Conservation (phyloP, 2,888 invertebrate species). For the Eucera pruinosa region DNA sequence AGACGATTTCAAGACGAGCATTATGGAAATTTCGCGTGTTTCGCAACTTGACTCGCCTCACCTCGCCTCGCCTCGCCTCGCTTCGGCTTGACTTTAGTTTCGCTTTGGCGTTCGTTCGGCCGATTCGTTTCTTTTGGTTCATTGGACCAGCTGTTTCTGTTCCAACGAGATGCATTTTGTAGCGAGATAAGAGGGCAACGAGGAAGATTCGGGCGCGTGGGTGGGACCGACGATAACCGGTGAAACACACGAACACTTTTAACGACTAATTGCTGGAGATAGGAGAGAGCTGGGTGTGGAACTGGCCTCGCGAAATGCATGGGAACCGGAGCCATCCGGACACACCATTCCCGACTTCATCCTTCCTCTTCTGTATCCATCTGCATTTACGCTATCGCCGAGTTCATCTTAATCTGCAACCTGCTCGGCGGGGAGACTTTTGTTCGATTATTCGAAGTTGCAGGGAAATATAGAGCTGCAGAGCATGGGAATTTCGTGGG, state of each 20-base stretch:
- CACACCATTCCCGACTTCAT: constrained; percentile 65
- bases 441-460: too few relatives aligned
- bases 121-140: constrained; percentile 26
- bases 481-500: too few relatives aligned
- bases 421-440: constrained; percentile 58
- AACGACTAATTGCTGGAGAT: constrained; percentile 78
- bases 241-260: constrained; percentile 77
- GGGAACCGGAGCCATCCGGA: constrained; percentile 76
- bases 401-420: constrained; percentile 40
- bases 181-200: constrained; percentile 75
- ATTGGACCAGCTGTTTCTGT: constrained; percentile 73
- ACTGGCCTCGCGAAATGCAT: constrained; percentile 77
- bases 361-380: constrained; percentile 56
- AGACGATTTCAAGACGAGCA: too few relatives aligned
- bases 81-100: too few relatives aligned
- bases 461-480: too few relatives aligned
- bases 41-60: constrained; percentile 57
- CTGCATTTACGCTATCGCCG: constrained; percentile 52
- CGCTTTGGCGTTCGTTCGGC: too few relatives aligned
- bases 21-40: constrained; percentile 76
- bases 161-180: constrained; percentile 81
- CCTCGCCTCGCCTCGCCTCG: too few relatives aligned
- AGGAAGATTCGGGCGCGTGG: constrained; percentile 69
- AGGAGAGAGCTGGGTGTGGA: constrained; percentile 63
- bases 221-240: constrained; percentile 74